Evolutionary conservation across 2,113 vertebrate genomes (phyloP), one percentile per base, ranked within the genome.

Genomic region (Centropus unirufus): DNA sequence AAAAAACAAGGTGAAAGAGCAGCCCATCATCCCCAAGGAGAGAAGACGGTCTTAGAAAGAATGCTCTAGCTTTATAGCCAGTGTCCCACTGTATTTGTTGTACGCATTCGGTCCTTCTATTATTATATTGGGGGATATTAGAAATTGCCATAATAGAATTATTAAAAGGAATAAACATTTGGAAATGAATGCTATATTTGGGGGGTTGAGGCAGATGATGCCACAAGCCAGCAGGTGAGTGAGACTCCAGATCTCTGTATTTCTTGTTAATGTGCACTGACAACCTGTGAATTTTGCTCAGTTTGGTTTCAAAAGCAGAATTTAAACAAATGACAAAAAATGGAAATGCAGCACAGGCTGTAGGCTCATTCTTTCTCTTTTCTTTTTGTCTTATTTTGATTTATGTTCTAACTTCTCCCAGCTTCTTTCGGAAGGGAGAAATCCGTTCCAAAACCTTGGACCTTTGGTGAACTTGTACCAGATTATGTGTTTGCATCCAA

Each of bases 391-490:
- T 67, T 82, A 29, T 36, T 95, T 93, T 87, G 32, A 89, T 44
- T 62, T 21, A 49, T 78, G 57, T 18, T 70, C 72, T 86, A 66
- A 59, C 23, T 86, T 80, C 68, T 72, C 81, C 32, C 76, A 90
- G 73, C 21, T 90, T 47, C 32, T 79, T 84, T 75, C 32, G 42
- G 55, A 68, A 92, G 47, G 12, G 42, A 87, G 40, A 75, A 72
- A 61, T 90, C 30, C 11, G 2, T 87, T 74, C 32, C 68, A 90
- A 92, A 86, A 77, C 76, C 72, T 29, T 12, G 49, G 86, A 75
- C 57, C 72, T 83, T 89, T 61, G 52, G 79, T 90, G 76, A 93
- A 61, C 79, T 78, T 94, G 57, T 47, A 88, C 49, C 59, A 87
- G 86, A 80, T 46, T 23, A 75, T 79, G n/a, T 66, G 62, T 87